Percentiles rank a stretch among this genome's conserved stretches.
These are phyloP conservation scores for Pelodiscus sinensis DNA, from an alignment of 2,113 vertebrate species.

Conservation along the genomic window DNA sequence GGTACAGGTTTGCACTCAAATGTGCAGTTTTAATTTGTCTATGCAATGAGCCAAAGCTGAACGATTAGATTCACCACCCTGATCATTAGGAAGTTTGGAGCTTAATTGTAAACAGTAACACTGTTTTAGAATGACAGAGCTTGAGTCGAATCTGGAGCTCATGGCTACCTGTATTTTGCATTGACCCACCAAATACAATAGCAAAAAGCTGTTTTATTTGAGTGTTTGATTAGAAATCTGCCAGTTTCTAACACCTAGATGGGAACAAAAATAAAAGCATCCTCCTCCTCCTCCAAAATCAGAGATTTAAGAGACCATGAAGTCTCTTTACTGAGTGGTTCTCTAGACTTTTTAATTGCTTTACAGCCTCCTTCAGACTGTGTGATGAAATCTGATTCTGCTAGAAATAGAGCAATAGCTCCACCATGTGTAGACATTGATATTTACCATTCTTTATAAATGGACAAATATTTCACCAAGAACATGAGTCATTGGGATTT, in stretches of 20 bases:
- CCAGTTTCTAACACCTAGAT: background rate
- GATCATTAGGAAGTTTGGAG: background rate
- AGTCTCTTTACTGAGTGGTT: background rate
- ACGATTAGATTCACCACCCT: background rate
- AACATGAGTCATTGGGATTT: accelerated
- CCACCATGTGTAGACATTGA: slow-evolving; percentile 46
- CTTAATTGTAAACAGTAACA: background rate
- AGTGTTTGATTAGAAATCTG: background rate
- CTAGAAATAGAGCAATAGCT: slow-evolving; percentile 35
- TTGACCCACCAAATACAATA: background rate
- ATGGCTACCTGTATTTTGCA: background rate
- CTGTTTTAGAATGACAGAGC: background rate
- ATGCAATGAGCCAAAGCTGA: background rate
- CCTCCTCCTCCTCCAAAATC: background rate
- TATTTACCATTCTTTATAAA: background rate
- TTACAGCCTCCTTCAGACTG: background rate
- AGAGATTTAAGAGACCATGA: background rate
- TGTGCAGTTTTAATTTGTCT: background rate
- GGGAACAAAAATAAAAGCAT: background rate
- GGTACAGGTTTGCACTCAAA: background rate
- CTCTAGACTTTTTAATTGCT: background rate
- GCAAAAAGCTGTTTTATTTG: background rate
- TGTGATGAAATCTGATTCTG: background rate
- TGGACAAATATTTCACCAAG: background rate
- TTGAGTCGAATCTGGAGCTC: background rate